Percentiles rank a stretch among this genome's conserved stretches.
These are phyloP conservation scores for Macrochelys suwanniensis DNA, from an alignment of 2,797 vertebrate species.

Conservation along the genomic window DNA sequence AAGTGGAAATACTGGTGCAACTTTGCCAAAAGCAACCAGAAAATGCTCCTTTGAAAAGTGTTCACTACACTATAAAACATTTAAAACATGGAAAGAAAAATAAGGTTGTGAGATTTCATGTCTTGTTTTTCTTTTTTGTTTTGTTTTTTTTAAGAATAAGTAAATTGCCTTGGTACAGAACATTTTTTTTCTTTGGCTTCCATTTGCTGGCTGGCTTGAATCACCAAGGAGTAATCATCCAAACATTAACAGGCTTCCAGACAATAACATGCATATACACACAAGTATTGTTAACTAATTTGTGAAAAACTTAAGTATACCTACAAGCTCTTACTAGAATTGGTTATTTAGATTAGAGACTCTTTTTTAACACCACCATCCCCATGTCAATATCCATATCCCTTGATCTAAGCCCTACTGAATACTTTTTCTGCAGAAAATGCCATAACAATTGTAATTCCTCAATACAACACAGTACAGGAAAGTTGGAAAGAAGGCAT, in stretches of 20 bases:
- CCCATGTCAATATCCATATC: not conserved
- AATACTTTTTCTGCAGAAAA: not conserved
- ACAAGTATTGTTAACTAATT: not conserved
- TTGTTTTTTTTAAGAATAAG: not conserved
- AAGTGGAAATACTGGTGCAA: not conserved
- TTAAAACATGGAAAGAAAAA: not conserved
- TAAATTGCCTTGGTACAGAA: not conserved
- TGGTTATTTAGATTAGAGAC: not conserved
- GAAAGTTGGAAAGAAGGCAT: not conserved
- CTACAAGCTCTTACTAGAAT: not conserved
- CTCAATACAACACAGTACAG: not conserved
- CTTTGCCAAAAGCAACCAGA: not conserved
- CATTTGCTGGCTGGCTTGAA: not conserved
- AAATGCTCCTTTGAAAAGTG: not conserved
- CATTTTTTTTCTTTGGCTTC: not conserved
- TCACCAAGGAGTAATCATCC: not conserved
- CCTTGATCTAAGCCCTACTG: not conserved
- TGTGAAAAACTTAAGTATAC: not conserved
- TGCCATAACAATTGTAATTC: not conserved
- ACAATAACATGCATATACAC: not conserved
- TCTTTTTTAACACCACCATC: not conserved
- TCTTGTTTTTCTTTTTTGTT: not conserved
- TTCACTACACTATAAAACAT: not conserved
- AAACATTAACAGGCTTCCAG: not conserved
- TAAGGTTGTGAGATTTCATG: not conserved